Evolutionary conservation across 2,113 vertebrate species (phyloP), one percentile per base, ranked within the genome.

Genomic region (Eretmochelys imbricata): DNA sequence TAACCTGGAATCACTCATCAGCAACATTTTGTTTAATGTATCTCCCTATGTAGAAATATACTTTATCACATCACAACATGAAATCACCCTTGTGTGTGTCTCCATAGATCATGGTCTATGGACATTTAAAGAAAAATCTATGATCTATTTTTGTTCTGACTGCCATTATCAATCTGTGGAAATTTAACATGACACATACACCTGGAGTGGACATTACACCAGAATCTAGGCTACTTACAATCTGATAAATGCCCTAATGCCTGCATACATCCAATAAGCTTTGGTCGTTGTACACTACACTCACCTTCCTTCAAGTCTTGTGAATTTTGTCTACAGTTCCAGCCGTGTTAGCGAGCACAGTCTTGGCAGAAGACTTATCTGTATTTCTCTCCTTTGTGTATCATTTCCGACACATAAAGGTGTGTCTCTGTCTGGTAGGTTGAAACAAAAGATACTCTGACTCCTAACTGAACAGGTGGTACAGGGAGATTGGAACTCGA

Each of bases 301-400:
- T 55, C 19, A 51, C 48, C 87, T 91, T 75, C 87, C 85, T 92
- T 93, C 86, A 85, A 57, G 0, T 0, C 79, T 89, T 16, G 82
- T 80, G 59, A 91, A 54, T 38, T 20, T 35, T 80, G 27, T 65
- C 59, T 2, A 0, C 0, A 0, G 20, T 93, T 93, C 59, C 84
- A 90, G 78, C 1, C 48, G 1, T 69, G 25, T 59, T 82, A 96
- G 69, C 72, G 88, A 94, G 76, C 69, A 78, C 11, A 79, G 48
- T 38, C 90, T 84, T 76, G 90, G 90, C 94, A 94, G 84, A 96
- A 92, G 86, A 94, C 35, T 96, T 93, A 82, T 89, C 86, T 90
- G 31, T 1, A 0, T 84, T 94, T 81, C 42, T 48, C 90, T 76
- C 38, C 88, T 54, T 1, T 54, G 90, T 93, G 88, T 69, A 24